Evolutionary conservation across 92 coral and sea anemone genomes (phyloP), one percentile per base, ranked within the genome.

Genomic region (Muricea muricata): DNA sequence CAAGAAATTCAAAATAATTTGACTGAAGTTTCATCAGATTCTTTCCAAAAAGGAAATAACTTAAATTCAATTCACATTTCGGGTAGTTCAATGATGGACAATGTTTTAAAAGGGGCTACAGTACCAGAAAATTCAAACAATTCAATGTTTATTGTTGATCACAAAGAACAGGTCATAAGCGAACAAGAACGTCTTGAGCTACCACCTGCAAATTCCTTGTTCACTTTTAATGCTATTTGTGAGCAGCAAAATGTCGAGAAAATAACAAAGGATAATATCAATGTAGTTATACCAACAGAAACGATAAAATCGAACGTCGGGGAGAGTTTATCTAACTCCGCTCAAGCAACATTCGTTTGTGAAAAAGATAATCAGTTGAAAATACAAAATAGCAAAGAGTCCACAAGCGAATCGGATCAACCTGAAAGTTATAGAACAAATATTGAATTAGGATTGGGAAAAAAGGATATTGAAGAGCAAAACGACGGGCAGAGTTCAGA

Each of bases 111-210:
- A 56, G 15, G 7, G 0, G 54, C 2, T 13, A 29, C 14, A 26
- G 15, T 23, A 52, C 32, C 41, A 33, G 71, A 57, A 7, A 58
- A 78, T 58, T 57, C 71, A 33, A 56, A 13, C 31, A 18, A 33
- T 39, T 26, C 72, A 56, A 32, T 28, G 20, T 78, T 33, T 56
- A 58, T 17, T 58, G 65, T 17, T 4, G 45, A 73, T 42, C 23
- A 75, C 65, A 75, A 75, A 47, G 83, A 78, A 57, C 83, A 56
- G 83, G 83, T 78, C 52, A 78, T 37, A 11, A 24, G 54, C 71
- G 20, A 46, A 24, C 54, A 78, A 34, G 83, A 78, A 56, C 50
- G 55, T 17, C 35, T 34, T 55, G 30, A n/a, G 12, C 8, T 29
- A 58, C 54, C 46, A 78, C 83, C 83, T 78, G 83, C 37, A 25